Percentiles rank a stretch among this genome's conserved stretches.
phyloP scores from a whole-genome alignment of 2,888 invertebrate species.

The Eupsilia transversa region DNA sequence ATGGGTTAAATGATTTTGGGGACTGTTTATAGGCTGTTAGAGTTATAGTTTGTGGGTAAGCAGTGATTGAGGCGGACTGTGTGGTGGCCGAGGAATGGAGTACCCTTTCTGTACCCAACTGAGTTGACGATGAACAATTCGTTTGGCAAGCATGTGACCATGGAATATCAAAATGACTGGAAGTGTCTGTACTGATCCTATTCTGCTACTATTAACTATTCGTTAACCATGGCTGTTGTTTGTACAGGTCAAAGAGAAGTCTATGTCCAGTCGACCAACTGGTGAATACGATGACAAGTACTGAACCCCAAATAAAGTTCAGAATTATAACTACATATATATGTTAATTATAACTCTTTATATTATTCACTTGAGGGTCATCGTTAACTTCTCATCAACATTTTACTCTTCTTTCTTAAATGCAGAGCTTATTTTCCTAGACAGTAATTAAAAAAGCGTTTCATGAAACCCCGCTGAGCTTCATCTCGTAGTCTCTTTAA shows the following conservation, averaged over 20 bases:
- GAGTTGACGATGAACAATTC: too few relatives aligned
- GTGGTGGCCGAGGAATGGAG: not conserved
- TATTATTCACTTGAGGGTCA: too few relatives aligned
- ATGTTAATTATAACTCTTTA: not conserved
- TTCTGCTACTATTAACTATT: too few relatives aligned
- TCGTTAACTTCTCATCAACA: not conserved
- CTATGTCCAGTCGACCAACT: not conserved
- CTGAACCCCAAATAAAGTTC: not conserved
- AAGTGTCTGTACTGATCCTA: too few relatives aligned
- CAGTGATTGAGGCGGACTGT: conserved; percentile 16
- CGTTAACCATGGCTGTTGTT: not conserved
- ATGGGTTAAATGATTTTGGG: conserved; percentile 50
- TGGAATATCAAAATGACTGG: too few relatives aligned
- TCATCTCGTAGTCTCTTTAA: conserved; percentile 40
- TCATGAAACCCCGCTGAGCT: not conserved
- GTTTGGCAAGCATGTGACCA: too few relatives aligned
- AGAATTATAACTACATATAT: not conserved
- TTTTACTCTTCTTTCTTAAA: not conserved
- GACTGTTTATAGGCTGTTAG: conserved; percentile 34
- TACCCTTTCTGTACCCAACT: not conserved
- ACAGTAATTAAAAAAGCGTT: conserved; percentile 18
- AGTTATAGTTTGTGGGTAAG: conserved; percentile 24
- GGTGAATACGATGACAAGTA: not conserved
- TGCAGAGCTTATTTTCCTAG: not conserved
- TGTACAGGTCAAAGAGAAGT: not conserved